Conservation (phyloP, 2,797 vertebrate species). For the Holocentrus rufus region DNA sequence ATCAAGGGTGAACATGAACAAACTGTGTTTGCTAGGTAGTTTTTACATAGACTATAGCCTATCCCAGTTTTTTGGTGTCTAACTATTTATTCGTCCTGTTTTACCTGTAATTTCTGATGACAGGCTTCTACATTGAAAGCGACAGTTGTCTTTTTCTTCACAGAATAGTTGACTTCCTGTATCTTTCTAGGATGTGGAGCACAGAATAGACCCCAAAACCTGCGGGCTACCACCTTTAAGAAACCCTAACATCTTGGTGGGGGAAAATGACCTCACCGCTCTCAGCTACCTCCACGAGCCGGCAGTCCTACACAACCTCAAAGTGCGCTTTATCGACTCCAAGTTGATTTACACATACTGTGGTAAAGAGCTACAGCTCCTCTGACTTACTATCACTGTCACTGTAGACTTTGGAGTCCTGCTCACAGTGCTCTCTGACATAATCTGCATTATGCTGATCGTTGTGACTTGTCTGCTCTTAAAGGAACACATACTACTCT, state of each 20-base stretch:
- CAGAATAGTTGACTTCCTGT: neutral
- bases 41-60: slow-evolving; percentile 2
- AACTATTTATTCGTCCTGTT: neutral
- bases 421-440: slow-evolving; percentile 49
- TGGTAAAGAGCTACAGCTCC: slow-evolving; percentile 83
- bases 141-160: neutral
- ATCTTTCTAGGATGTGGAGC: slow-evolving; percentile 85
- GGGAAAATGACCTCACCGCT: slow-evolving; percentile 96
- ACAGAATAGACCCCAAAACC: slow-evolving; percentile 83
- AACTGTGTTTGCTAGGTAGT: slow-evolving; percentile 12
- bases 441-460: slow-evolving; percentile 56
- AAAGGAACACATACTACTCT: slow-evolving; percentile 47
- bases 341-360: slow-evolving; percentile 98
- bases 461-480: slow-evolving; percentile 45
- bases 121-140: neutral
- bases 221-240: slow-evolving; percentile 88
- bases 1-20: slow-evolving; percentile 58
- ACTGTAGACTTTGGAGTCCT: slow-evolving; percentile 78
- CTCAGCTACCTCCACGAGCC: slow-evolving; percentile 98
- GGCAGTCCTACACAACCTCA: slow-evolving; percentile 95
- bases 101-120: neutral
- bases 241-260: slow-evolving; percentile 96
- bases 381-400: slow-evolving; percentile 67
- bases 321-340: slow-evolving; percentile 94
- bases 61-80: neutral